Base-by-base conservation (phyloP, 2,113 vertebrate genomes). In the Casuarius casuarius region DNA sequence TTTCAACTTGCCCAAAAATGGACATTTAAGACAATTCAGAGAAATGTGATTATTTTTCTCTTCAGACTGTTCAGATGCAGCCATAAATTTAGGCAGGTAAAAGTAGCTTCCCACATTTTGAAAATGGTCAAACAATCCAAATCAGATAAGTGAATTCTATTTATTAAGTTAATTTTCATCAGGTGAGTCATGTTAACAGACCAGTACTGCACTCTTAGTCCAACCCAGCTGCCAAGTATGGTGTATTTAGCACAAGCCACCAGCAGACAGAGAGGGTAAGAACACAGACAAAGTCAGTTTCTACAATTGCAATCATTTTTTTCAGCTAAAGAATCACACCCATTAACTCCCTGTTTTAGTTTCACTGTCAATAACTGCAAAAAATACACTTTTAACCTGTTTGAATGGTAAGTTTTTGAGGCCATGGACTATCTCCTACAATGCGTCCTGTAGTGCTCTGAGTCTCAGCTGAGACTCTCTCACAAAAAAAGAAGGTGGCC, bases 141-240 rank as follows among this genome's bases (percentile, higher is more conserved):
- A 67, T 29, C 15, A 31, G 18, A 18, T 56, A n/a, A 46, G 18
- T 23, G 46, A 38, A 62, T 73, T 68, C 21, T 16, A 16, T 38
- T 48, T 21, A 49, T 2, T 9, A 58, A 51, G 3, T 31, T 59
- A 4, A 21, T 86, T 86, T 86, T 72, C 51, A 61, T 48, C 29
- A 35, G 9, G 5, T 65, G 31, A 61, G 44, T 46, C 26, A 29
- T 0, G 0, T 7, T 25, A 52, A 61, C 28, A 78, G 33, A 12
- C 25, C 83, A 38, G 8, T 17, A 56, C 22, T 73, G 26, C 9
- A 21, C 29, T 87, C 78, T 38, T 33, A 62, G 40, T 18, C 40
- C 84, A 56, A 25, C 16, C 15, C 7, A 48, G 20, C 3, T 54
- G 40, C 48, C 38, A 38, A 33, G n/a, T 0, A 0, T 20, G 11